Evolutionary conservation across 2,797 vertebrate species (phyloP), one percentile per base, ranked within the genome.

Genomic region (Paedocypris micromegethes): DNA sequence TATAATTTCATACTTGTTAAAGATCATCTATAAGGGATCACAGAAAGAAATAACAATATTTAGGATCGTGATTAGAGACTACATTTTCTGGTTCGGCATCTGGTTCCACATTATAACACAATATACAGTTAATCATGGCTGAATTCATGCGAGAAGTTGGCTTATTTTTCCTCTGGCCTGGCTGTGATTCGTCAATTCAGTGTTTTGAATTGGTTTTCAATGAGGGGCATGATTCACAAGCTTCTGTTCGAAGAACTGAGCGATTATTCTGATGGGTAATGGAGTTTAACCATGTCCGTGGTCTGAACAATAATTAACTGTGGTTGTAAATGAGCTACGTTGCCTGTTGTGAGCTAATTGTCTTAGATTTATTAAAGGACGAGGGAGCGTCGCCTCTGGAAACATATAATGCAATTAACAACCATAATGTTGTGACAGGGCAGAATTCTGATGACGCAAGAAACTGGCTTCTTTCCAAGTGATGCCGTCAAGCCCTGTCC

Each of bases 391-490:
- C 68, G 46, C 58, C 59, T 51, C 72, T 77, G 81, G 78, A 80
- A 75, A 76, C 72, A 80, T 72, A 41, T 88, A 88, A 80, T 78
- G 0, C 58, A 78, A 75, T 86, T 84, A 80, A 86, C 77, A 81
- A 75, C 62, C 64, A 66, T 87, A 23, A 83, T 52, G 44, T 57
- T 3, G 63, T 88, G 83, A 72, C 87, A 98, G 96, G 95, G 96
- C 73, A 91, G 88, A 86, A 94, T 93, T 83, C 83, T 93, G 84
- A 84, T 88, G 54, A 94, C 91, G n/a, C 92, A 92, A 81, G 94
- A 96, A 75, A 85, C 93, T 81, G 94, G 95, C 84, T 96, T 92
- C 86, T 98, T 98, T 80, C 95, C 95, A 60, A 96, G 94, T 72
- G 90, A 96, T 42, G 89, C 92, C 40, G 96, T 98, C 72, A 94